Evolutionary conservation across 2,888 invertebrate species (phyloP), one percentile per base, ranked within the genome.

Genomic region (Euproctis similis): DNA sequence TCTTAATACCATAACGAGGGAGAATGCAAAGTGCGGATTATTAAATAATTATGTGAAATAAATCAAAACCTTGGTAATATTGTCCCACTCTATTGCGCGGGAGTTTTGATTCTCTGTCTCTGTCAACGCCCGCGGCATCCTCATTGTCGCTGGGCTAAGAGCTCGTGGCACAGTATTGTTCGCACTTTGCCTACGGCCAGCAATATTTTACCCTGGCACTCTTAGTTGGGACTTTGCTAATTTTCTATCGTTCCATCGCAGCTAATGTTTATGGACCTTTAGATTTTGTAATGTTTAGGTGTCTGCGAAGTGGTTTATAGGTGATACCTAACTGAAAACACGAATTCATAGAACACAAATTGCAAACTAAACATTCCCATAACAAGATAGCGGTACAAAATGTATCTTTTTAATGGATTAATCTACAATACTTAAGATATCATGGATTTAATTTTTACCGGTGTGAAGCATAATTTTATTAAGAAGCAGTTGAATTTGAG

Each of bases 11-110:
- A 73, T 78, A 78, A 81, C 78, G 62, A 77, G 78, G 77, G 81
- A n/a, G n/a, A n/a, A 85, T 85, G 82, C 81, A 82, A 85, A 85
- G 67, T n/a, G n/a, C 74, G 73, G 84, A 76, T 76, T 82, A 77
- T 76, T 73, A 73, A 73, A 81, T 84, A 84, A 84, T 85, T 84
- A 81, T 71, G 69, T 55, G 60, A 61, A 72, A 78, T 82, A 82
- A 77, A 82, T 84, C 82, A 76, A 73, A 72, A 73, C 76, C 58
- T 68, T 70, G 67, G 74, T 54, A 60, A 56, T 62, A 64, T 53
- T 44, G 58, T 67, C 69, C 54, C 50, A 59, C 46, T 71, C 66
- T 47, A 51, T 44, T 49, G 39, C 31, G 42, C 37, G 32, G 24
- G 41, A 24, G 36, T 54, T 46, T 10, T 21, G 43, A 9, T 17